Base-by-base conservation (phyloP, 1,140 invertebrate genomes). In the Cherax quadricarinatus region DNA sequence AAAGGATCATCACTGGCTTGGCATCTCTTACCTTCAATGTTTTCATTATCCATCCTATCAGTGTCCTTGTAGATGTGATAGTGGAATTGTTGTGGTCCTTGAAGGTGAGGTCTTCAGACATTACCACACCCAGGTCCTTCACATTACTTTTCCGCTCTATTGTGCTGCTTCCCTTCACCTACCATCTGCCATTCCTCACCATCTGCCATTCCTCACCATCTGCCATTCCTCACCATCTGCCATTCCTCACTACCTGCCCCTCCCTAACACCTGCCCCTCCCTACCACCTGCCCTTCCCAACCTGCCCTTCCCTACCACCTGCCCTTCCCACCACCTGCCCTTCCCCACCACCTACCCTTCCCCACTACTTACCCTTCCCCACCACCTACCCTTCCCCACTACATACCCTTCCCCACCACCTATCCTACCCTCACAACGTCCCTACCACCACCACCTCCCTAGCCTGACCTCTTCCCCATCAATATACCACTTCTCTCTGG, bases 161-260 rank as follows among this genome's bases (percentile, higher is more conserved):
- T n/a, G n/a, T n/a, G n/a, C n/a, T n/a, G n/a, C n/a, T 41, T 41
- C 30, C 30, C 30, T 41, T 41, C 30, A 41, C 30, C 30, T 41
- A 41, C 30, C 30, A 41, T 3, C 53, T 57, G 7, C 12, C 53
- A 0, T 14, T 57, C 53, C 4, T 3, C 4, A 7, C 12, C 53
- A n/a, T 57, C 53, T 89, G 30, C 80, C 84, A 62, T 89, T 21
- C 41, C 53, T 73, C 81, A 10, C 30, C 83, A 14, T 89, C 48
- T 73, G 53, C 21, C 53, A 30, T 66, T 57, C 86, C 21, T 7
- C 18, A 18, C 41, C 49, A 24, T n/a, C 14, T 48, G n/a, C 66
- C 57, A 51, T 53, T 49, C 60, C 82, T 57, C 70, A 16, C 70
- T 57, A 21, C 18, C 75, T 48, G 24, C 60, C 89, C 41, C 57